Evolutionary conservation across 2,888 invertebrate genomes (phyloP).

Genomic region (Lasioglossum pauxillum): DNA sequence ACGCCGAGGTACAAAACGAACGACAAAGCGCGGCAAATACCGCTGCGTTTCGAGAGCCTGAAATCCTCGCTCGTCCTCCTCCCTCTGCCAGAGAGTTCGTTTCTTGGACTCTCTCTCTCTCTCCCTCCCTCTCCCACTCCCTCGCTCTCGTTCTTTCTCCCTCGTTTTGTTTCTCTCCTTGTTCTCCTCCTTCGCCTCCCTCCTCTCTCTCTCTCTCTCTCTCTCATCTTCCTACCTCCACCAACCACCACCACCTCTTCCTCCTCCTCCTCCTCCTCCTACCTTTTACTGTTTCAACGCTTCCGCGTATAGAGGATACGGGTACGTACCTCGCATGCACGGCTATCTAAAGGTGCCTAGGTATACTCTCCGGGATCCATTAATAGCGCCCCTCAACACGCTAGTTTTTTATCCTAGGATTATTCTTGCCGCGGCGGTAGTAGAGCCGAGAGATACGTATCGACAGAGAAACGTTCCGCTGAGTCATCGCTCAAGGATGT

Average conservation of each 20-base stretch:
- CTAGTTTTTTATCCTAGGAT: slow-evolving; percentile 63
- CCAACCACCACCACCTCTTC: not conserved
- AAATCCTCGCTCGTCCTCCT: slow-evolving; percentile 67
- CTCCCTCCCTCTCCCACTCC: not conserved
- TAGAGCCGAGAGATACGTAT: slow-evolving; percentile 64
- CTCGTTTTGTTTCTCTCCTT: slow-evolving; percentile 22
- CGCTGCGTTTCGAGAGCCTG: slow-evolving; percentile 72
- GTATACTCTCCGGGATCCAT: slow-evolving; percentile 53
- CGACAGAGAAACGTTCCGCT: slow-evolving; percentile 72
- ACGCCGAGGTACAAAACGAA: slow-evolving; percentile 77
- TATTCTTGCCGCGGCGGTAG: slow-evolving; percentile 54
- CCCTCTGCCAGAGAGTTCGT: not conserved
- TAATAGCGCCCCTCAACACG: slow-evolving; percentile 58
- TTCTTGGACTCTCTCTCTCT: slow-evolving; percentile 10
- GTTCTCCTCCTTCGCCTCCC: slow-evolving; percentile 2
- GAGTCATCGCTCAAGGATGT: slow-evolving; percentile 74
- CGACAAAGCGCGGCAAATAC: slow-evolving; percentile 77
- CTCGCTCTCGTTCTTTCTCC: slow-evolving; percentile 1
- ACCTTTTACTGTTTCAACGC: slow-evolving; percentile 60
- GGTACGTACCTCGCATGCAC: slow-evolving; percentile 46
- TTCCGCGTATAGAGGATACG: slow-evolving; percentile 66
- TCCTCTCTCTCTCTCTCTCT: not conserved
- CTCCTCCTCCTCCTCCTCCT: slow-evolving; percentile 28
- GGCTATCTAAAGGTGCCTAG: slow-evolving; percentile 41
- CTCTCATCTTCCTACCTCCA: slow-evolving; percentile 27